These are phyloP conservation scores for Oncorhynchus clarkii DNA, from an alignment of 2,113 vertebrate genomes.

Conservation along the genomic window DNA sequence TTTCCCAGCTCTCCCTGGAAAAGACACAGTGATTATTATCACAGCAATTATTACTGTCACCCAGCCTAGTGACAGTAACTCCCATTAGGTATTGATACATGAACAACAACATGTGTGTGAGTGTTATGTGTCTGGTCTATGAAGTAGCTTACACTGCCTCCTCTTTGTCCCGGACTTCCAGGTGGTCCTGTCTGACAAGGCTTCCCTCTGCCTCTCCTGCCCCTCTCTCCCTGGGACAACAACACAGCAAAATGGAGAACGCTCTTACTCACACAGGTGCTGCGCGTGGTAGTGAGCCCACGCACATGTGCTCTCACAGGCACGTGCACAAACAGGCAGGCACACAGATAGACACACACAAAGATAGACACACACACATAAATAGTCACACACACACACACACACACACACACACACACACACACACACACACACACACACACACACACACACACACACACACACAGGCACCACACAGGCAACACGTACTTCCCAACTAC, in stretches of 20 bases:
- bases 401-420: no score
- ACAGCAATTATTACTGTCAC: not conserved
- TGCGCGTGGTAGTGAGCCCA: not conserved
- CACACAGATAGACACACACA: no score
- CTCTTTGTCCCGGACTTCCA: conserved; percentile 72
- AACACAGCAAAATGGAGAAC: not conserved
- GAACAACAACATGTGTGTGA: not conserved
- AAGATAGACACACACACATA: not conserved
- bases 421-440: no score
- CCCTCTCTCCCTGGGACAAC: conserved; percentile 74
- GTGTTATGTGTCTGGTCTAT: not conserved
- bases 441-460: not conserved
- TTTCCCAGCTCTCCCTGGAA: conserved; percentile 74
- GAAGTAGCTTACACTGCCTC: conserved; percentile 69
- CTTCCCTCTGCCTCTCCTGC: conserved; percentile 75
- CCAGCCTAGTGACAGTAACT: not conserved
- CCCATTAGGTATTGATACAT: not conserved
- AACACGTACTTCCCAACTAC: no score
- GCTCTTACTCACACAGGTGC: not conserved
- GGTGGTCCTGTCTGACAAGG: conserved; percentile 70
- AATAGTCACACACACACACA: no score
- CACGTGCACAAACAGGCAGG: not conserved
- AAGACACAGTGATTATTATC: not conserved
- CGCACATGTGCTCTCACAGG: not conserved
- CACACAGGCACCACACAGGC: no score